Evolutionary conservation across 1,140 invertebrate species (phyloP).

Genomic region (Eufriesea mexicana): DNA sequence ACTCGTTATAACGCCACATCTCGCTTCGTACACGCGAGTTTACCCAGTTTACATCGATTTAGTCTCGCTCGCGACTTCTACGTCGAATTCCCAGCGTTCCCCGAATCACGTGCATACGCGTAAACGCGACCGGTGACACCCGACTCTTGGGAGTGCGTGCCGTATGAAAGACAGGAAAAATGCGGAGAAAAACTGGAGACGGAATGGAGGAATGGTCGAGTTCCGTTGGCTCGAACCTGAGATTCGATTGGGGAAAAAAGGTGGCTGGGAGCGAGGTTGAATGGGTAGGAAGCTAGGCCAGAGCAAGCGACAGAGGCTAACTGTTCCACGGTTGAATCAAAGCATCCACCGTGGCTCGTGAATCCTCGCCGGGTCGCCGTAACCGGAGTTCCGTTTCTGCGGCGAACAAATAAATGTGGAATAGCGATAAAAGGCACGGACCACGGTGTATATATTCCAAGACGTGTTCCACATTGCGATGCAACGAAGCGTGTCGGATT

Average conservation of each 20-base stretch:
- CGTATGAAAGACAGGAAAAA: too few species aligned
- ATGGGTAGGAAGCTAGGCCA: background rate
- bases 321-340: background rate
- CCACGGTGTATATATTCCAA: conserved; percentile 24
- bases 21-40: background rate
- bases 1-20: background rate
- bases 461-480: conserved; percentile 50
- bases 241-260: conserved; percentile 5
- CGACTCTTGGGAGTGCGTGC: too few species aligned
- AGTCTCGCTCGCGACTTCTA: too few species aligned
- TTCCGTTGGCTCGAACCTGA: background rate
- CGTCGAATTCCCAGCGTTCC: too few species aligned
- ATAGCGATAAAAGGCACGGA: conserved; percentile 49
- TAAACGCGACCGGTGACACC: too few species aligned
- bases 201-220: background rate
- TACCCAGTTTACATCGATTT: background rate
- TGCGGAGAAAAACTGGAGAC: too few species aligned
- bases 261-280: background rate
- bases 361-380: background rate
- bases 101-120: too few species aligned
- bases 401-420: conserved; percentile 49
- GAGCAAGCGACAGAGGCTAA: conserved; percentile 3
- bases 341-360: background rate
- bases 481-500: conserved; percentile 53
- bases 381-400: conserved; percentile 9